Base-by-base conservation (phyloP, 2,888 invertebrate species). In the Meteorus cinctellus region DNA sequence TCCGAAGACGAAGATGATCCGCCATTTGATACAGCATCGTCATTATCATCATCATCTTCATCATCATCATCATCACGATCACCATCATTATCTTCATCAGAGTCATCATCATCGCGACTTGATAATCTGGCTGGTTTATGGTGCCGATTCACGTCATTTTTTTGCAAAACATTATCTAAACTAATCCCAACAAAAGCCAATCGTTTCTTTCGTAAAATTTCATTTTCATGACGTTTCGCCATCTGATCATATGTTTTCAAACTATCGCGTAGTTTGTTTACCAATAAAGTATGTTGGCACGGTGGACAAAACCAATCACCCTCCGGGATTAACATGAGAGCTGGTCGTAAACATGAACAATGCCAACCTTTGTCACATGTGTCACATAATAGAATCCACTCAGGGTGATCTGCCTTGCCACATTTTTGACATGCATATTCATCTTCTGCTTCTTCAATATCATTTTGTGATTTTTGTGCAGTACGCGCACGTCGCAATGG, bases 251-350 rank as follows among this genome's bases (percentile, higher is more conserved):
- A 94, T 72, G 95, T 95, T 75, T 92, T 92, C 67, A 98, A 90
- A 85, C 95, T 94, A 29, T 92, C 92, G 85, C 95, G 94, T 68
- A 99, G 90, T 27, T 94, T 94, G 72, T 91, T 91, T 74, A 98
- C 93, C 73, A 97, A 90, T 83, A 91, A 91, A 51, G 91, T 91
- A 90, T 99, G 99, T 89, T 97, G 96, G 90, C 99, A 99, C 0
- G 96, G 96, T 45, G 99, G 99, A 90, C 99, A 99, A 90, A 94
- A 97, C 99, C 99, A 99, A 89, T 98, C 96, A 0, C 98, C 98
- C 88, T 98, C 97, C 0, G 99, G 99, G 84, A 99, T 96, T 41
- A 96, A 93, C 90, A 98, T 94, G 60, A 99, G 92, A 76, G 97
- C 94, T 0, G 99, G 99, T 78, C 96, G 93, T 55, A 99, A 92